Percentiles rank a stretch among this genome's conserved stretches.
phyloP scores from a whole-genome alignment of 2,888 invertebrate species.

The Scaptodrosophila latifasciaeformis region DNA sequence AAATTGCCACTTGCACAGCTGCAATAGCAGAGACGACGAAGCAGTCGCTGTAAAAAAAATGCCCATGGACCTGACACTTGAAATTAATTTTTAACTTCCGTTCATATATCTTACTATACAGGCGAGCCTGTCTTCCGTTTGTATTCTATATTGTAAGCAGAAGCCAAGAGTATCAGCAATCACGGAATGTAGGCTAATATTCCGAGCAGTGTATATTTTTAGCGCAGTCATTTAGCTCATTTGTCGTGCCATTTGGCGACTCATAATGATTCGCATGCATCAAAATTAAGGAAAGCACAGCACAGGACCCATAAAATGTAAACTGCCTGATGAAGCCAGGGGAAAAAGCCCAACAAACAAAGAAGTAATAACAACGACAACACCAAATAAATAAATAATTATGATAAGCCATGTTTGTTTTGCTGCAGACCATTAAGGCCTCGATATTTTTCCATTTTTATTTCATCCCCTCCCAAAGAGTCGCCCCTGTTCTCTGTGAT shows the following conservation, averaged over 20 bases:
- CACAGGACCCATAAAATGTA: constrained; percentile 32
- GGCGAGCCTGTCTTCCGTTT: too few species aligned
- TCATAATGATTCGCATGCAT: constrained; percentile 58
- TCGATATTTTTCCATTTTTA: too few species aligned
- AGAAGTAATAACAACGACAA: not conserved
- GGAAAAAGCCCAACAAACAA: constrained; percentile 5
- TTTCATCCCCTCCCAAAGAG: too few species aligned
- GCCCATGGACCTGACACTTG: too few species aligned
- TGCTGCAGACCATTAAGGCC: not conserved
- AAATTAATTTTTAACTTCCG: constrained; percentile 68
- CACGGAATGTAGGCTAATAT: too few species aligned
- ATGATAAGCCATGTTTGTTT: constrained; percentile 45
- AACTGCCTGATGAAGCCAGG: not conserved
- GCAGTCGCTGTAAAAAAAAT: too few species aligned
- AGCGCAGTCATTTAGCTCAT: constrained; percentile 33
- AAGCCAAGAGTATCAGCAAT: too few species aligned
- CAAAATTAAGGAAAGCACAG: constrained; percentile 43
- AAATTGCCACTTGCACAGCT: constrained; percentile 22
- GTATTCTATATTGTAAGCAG: too few species aligned
- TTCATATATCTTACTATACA: constrained; percentile 36
- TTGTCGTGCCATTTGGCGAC: constrained; percentile 34
- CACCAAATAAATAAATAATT: constrained; percentile 52
- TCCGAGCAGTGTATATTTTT: constrained; percentile 13
- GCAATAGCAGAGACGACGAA: not conserved
- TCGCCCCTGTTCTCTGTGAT: too few species aligned